Conservation (phyloP, 2,888 invertebrate genomes). For the Chirona hameri region DNA sequence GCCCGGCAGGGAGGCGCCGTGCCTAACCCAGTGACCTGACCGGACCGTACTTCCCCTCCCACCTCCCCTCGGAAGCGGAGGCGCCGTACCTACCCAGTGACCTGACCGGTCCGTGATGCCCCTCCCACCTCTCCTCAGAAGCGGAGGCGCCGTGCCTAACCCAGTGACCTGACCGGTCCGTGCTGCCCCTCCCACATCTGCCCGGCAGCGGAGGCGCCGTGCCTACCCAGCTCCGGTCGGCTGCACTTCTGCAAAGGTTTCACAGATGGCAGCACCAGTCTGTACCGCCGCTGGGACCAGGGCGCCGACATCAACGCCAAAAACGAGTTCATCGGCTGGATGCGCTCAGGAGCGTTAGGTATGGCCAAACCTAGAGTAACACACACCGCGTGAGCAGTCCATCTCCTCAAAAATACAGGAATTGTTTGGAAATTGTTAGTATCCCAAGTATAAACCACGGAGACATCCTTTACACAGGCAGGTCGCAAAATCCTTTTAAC, state of each 20-base stretch:
- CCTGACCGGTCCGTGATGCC: neutral
- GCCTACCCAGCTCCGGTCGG: conserved; percentile 5
- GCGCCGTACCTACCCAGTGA: conserved; percentile 6
- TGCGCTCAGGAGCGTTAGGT: neutral
- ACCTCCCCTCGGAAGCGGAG: neutral
- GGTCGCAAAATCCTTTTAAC: too few species aligned
- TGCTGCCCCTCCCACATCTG: neutral
- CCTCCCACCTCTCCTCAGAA: neutral
- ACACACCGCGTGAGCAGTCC: too few species aligned
- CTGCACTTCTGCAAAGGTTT: neutral
- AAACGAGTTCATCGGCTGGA: neutral
- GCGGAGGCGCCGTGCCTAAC: conserved; percentile 9
- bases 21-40: conserved; percentile 22
- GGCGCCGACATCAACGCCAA: neutral
- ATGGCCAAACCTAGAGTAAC: neutral
- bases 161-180: neutral
- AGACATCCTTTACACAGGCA: too few species aligned
- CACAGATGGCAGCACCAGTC: neutral
- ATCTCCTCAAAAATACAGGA: too few species aligned
- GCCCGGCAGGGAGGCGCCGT: neutral
- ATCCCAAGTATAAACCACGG: too few species aligned
- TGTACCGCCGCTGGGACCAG: neutral
- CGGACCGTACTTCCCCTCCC: neutral
- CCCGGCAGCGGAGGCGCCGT: neutral
- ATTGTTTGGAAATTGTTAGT: too few species aligned